These are phyloP conservation scores for Aphrophora alni DNA, from an alignment of 2,888 invertebrate genomes.

Conservation along the genomic window DNA sequence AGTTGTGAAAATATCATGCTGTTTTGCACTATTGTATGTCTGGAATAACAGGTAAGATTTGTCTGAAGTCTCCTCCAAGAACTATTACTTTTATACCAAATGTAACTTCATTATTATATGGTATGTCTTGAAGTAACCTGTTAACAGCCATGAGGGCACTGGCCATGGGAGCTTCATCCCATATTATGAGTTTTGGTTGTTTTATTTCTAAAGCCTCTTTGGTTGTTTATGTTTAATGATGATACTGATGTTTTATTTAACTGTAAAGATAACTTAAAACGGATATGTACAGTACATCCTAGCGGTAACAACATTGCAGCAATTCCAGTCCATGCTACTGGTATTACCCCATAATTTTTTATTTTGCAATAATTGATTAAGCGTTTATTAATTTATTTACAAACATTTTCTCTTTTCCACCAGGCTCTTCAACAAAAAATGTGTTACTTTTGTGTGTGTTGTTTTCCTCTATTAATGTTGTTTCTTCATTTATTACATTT, in stretches of 20 bases:
- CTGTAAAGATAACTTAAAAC: constrained; percentile 33
- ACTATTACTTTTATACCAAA: constrained; percentile 42
- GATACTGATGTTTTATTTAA: constrained; percentile 16
- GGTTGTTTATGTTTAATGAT: not conserved
- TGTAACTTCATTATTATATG: constrained; percentile 16
- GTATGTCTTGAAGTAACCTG: constrained; percentile 17
- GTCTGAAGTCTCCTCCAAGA: constrained; percentile 23
- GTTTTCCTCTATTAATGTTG: not conserved
- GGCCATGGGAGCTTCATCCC: constrained; percentile 42
- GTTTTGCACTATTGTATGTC: constrained; percentile 10
- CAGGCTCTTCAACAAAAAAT: constrained; percentile 55
- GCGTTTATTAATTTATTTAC: constrained; percentile 47
- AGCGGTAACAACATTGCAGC: constrained; percentile 48
- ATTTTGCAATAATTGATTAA: constrained; percentile 28
- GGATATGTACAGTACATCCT: constrained; percentile 43
- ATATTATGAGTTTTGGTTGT: constrained; percentile 29
- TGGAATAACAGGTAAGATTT: constrained; percentile 31
- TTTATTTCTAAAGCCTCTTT: constrained; percentile 21
- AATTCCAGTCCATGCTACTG: too few relatives aligned
- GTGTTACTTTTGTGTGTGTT: not conserved
- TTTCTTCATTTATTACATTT: not conserved
- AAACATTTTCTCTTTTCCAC: constrained; percentile 56
- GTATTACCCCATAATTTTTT: constrained; percentile 33
- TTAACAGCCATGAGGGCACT: constrained; percentile 19
- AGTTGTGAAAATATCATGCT: constrained; percentile 32